These are phyloP conservation scores for Lysandra bellargus DNA, from an alignment of 2,888 invertebrate species.

Conservation along the genomic window DNA sequence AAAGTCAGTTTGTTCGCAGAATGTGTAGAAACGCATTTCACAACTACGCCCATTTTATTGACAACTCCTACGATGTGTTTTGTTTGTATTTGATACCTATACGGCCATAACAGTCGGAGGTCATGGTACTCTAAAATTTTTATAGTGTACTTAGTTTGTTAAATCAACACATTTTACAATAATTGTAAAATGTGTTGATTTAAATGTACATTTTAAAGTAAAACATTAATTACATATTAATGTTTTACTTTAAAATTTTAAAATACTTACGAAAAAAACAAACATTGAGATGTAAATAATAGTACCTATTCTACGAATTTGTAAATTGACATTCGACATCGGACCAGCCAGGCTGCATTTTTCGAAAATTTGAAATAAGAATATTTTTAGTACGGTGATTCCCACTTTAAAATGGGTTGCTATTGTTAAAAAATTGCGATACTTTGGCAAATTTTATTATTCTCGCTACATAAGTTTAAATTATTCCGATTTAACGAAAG, in stretches of 20 bases:
- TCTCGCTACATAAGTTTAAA: too few species aligned
- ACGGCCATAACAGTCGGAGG: slow-evolving; percentile 29
- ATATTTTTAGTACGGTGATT: not conserved
- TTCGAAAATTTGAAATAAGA: not conserved
- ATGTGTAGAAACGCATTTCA: slow-evolving; percentile 59
- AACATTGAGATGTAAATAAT: too few species aligned
- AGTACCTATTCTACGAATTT: not conserved
- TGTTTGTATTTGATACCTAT: slow-evolving; percentile 47
- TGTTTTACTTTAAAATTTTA: too few species aligned
- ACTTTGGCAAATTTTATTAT: not conserved
- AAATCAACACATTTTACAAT: too few species aligned
- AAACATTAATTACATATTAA: too few species aligned
- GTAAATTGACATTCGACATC: not conserved
- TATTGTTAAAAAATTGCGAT: not conserved
- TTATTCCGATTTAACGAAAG: too few species aligned
- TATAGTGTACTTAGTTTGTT: not conserved
- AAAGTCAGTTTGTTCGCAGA: slow-evolving; percentile 51
- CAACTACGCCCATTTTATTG: slow-evolving; percentile 58
- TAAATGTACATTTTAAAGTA: too few species aligned
- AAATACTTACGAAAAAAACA: too few species aligned
- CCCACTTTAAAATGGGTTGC: not conserved
- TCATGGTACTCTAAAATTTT: not conserved
- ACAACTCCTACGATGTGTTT: slow-evolving; percentile 55
- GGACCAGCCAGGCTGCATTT: not conserved
- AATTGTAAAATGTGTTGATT: too few species aligned